Evolutionary conservation across 2,113 vertebrate genomes (phyloP).

Genomic region (Oostethus manadensis): DNA sequence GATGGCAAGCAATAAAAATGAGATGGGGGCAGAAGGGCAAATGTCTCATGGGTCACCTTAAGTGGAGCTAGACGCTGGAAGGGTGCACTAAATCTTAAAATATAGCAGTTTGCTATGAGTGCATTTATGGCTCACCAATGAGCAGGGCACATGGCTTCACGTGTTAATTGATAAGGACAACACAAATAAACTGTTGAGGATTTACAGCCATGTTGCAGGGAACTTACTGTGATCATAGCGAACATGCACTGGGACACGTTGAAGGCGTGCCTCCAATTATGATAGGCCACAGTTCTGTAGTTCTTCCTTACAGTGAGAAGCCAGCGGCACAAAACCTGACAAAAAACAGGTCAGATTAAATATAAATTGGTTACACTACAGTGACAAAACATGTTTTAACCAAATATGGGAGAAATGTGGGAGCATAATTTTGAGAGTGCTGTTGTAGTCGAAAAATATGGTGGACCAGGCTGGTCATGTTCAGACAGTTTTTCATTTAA

Average conservation of each 20-base stretch:
- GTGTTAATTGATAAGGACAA: not conserved
- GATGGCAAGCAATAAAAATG: not conserved
- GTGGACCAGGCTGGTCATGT: no score
- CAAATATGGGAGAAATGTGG: no score
- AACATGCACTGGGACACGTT: conserved; percentile 81
- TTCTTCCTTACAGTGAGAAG: conserved; percentile 78
- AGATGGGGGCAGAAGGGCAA: not conserved
- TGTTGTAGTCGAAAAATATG: no score
- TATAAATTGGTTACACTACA: not conserved
- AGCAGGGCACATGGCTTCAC: not conserved
- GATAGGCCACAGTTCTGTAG: conserved; percentile 76
- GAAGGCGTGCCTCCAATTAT: conserved; percentile 80
- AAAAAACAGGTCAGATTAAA: not conserved
- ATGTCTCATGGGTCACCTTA: not conserved
- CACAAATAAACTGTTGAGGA: not conserved
- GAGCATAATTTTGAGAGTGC: no score
- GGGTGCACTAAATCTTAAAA: not conserved
- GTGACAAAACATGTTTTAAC: not conserved
- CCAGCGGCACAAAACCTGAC: conserved; percentile 77
- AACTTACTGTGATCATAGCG: conserved; percentile 73
- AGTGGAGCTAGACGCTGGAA: not conserved
- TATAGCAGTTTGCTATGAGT: not conserved
- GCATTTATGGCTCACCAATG: not conserved
- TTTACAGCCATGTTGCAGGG: not conserved
- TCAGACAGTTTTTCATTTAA: no score